phyloP scores from a whole-genome alignment of 2,797 vertebrate species.

The Typhlichthys subterraneus region DNA sequence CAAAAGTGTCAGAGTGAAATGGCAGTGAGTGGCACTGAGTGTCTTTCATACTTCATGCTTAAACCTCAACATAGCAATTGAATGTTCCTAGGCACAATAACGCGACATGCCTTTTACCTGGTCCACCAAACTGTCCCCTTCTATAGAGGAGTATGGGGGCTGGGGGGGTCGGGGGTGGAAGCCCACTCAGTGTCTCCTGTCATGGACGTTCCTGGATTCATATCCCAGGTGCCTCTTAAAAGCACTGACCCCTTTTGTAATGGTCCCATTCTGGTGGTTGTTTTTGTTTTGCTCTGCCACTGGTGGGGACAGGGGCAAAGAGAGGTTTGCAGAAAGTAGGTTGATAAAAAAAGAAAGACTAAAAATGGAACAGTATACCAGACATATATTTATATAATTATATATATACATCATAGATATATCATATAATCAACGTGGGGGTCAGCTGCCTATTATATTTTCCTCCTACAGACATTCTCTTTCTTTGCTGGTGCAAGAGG shows the following conservation, averaged over 20 bases:
- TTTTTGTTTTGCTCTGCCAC: neutral
- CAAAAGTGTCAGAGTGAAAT: too few species aligned
- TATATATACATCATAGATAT: too few species aligned
- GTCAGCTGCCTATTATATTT: too few species aligned
- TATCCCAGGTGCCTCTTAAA: slow-evolving; percentile 38
- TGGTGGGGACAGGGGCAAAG: neutral
- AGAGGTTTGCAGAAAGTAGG: slow-evolving; percentile 9
- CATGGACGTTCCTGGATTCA: slow-evolving; percentile 8
- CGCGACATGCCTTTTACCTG: slow-evolving; percentile 29
- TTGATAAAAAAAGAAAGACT: slow-evolving; percentile 5
- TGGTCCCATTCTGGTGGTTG: slow-evolving; percentile 9
- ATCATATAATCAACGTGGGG: too few species aligned
- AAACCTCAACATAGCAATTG: neutral
- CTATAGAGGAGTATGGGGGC: too few species aligned
- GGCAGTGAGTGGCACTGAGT: too few species aligned
- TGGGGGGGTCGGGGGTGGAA: slow-evolving; percentile 3
- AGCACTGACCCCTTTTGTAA: slow-evolving; percentile 16
- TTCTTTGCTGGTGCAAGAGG: too few species aligned
- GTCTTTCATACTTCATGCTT: too few species aligned
- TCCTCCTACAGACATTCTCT: too few species aligned
- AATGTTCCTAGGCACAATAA: slow-evolving; percentile 20
- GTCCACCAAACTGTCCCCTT: too few species aligned
- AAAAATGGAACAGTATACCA: slow-evolving; percentile 1
- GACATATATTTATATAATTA: neutral
- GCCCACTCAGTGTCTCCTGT: slow-evolving; percentile 24